Evolutionary conservation across 2,888 invertebrate species (phyloP), one percentile per base, ranked within the genome.

Genomic region (Eupithecia inturbata): DNA sequence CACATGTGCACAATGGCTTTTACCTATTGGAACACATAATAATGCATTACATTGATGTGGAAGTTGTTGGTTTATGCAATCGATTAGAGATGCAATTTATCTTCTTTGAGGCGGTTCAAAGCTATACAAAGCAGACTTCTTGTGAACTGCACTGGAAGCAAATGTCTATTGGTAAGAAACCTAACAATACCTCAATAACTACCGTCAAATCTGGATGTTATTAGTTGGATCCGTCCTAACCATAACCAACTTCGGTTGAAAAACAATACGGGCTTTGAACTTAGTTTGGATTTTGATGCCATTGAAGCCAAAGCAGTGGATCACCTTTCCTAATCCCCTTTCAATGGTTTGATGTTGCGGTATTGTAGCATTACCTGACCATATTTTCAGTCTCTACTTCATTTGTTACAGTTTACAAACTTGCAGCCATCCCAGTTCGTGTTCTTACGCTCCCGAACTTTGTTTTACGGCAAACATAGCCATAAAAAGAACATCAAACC

Each of bases 91-190:
- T 57, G 76, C 74, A 78, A 76, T 66, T 45, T 75, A 84, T 83
- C 84, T 82, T 80, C 84, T 85, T 83, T 67, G 72, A 84, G 79
- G 84, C 85, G 82, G 88, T 86, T 87, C 70, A 70, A 81, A 81
- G 84, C 83, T 53, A 63, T n/a, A 12, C 57, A 45, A 67, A 33
- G 63, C 63, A 33, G 67, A 33, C 41, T 19, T 53, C 49, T 70
- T 69, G 31, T 70, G 62, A 49, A 71, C 39, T 60, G 62, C 60
- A 71, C 39, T 60, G 28, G 69, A 71, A 53, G 57, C 63, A 64
- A 72, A 72, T 72, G 53, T 75, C 10, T 57, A 57, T 69, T 49
- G 69, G 67, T 63, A 68, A 68, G 60, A 69, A 75, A 60, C 49
- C 49, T 64, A 39, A 75, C 67, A 67, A 72, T 60, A 62, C 53